Percentiles rank a stretch among this genome's conserved stretches.
phyloP scores from a whole-genome alignment of 2,797 vertebrate species.

The Mareca penelope region DNA sequence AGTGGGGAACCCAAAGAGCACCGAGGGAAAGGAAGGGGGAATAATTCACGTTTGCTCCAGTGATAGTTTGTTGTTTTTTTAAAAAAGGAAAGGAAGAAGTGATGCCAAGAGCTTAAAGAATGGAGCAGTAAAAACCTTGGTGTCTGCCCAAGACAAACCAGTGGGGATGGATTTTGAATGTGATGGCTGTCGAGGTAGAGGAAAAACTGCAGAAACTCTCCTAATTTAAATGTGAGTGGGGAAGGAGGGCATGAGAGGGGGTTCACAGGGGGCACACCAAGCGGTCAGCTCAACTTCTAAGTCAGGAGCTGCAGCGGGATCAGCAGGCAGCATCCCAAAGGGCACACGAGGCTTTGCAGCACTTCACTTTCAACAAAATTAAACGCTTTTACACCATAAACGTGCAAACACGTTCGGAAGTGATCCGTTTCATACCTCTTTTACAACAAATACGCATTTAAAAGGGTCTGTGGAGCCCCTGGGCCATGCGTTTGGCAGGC shows the following conservation, averaged over 20 bases:
- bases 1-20: neutral
- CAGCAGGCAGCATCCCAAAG: neutral
- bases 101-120: neutral
- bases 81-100: neutral
- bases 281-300: accelerated
- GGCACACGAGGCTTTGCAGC: neutral
- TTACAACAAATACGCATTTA: too few species aligned
- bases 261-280: neutral
- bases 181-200: neutral
- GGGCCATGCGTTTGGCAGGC: neutral
- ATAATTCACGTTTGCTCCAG: neutral
- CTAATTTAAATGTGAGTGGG: neutral
- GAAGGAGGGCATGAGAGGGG: neutral
- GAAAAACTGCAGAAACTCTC: neutral
- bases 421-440: neutral
- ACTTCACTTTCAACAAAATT: neutral
- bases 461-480: neutral
- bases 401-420: neutral
- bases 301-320: accelerated
- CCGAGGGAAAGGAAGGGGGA: neutral
- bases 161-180: neutral
- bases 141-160: neutral
- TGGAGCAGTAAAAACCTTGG: neutral
- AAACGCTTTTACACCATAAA: neutral
- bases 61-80: neutral